Conservation (phyloP, 2,113 vertebrate species). For the Ginglymostoma cirratum region DNA sequence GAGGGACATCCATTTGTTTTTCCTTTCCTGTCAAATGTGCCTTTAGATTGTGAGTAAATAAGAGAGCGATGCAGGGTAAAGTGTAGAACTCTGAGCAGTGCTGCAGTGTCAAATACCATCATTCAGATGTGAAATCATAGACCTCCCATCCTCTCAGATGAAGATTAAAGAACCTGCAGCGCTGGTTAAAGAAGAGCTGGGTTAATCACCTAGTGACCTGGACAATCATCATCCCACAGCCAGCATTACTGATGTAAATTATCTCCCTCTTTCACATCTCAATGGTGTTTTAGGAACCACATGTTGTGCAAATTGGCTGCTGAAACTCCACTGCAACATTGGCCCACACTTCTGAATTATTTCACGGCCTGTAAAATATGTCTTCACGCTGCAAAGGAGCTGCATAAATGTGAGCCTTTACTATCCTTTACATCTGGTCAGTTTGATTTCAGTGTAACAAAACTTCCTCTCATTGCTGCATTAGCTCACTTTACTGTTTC, state of each 20-base stretch:
- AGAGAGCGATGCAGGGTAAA: background rate
- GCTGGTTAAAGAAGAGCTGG: background rate
- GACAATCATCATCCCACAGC: background rate
- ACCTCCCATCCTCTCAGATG: background rate
- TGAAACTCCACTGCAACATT: background rate
- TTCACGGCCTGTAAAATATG: background rate
- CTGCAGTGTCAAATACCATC: background rate
- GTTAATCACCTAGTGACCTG: background rate
- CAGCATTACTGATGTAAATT: background rate
- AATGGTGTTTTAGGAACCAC: background rate
- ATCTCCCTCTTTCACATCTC: background rate
- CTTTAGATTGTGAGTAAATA: background rate
- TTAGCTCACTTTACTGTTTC: background rate
- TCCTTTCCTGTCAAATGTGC: background rate
- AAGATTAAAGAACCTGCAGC: background rate
- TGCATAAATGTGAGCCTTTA: background rate
- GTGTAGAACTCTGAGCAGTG: background rate
- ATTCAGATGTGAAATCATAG: background rate
- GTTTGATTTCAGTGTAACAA: background rate
- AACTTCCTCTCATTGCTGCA: background rate
- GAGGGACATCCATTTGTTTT: background rate
- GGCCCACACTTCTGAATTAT: background rate
- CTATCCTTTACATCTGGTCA: background rate
- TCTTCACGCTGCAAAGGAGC: background rate
- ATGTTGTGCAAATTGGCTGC: background rate